phyloP scores from a whole-genome alignment of 2,113 vertebrate species.

The Pontoporia blainvillei region DNA sequence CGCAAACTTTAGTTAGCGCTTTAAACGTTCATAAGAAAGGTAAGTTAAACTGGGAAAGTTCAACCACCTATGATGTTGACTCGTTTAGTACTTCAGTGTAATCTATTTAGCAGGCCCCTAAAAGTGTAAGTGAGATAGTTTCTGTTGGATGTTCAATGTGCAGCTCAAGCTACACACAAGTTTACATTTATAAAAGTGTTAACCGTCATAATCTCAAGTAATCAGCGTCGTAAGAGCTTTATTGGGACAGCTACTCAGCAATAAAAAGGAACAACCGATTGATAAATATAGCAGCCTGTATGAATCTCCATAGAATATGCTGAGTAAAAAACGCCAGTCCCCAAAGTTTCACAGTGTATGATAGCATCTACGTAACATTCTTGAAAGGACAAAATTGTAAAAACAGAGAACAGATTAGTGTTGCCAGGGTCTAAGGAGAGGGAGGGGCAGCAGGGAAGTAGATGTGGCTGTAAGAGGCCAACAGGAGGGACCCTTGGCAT shows the following conservation, averaged over 20 bases:
- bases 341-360: neutral
- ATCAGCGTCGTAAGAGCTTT: neutral
- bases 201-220: neutral
- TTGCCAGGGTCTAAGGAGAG: neutral
- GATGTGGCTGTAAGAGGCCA: neutral
- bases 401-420: neutral
- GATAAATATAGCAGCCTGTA: neutral
- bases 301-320: neutral
- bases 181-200: neutral
- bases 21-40: neutral
- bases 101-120: neutral
- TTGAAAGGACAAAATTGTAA: neutral
- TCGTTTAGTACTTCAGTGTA: neutral
- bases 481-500: neutral
- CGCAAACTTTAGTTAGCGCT: neutral
- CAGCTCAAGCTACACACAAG: neutral
- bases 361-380: neutral
- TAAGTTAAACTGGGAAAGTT: neutral
- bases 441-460: neutral
- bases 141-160: neutral
- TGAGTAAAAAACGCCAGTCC: neutral
- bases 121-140: neutral
- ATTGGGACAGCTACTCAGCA: neutral
- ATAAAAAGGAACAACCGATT: neutral
- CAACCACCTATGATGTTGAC: neutral